phyloP scores from a whole-genome alignment of 2,113 vertebrate genomes.

The Oreotrochilus melanogaster region DNA sequence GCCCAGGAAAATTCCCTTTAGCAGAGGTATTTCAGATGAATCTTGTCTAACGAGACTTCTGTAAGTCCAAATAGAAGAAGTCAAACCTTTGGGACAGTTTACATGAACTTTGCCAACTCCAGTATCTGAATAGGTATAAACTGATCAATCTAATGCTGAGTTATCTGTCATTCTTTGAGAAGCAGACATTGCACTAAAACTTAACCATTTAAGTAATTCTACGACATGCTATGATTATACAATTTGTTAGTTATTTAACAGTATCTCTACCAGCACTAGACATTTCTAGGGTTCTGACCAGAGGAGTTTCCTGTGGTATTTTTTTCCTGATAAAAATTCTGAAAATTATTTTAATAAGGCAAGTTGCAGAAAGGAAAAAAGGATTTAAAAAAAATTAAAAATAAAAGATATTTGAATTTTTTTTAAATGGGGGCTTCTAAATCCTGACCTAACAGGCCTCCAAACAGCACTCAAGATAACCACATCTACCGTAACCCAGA shows the following conservation, averaged over 20 bases:
- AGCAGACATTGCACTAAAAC: background rate
- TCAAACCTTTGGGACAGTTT: background rate
- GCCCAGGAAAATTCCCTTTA: background rate
- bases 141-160: background rate
- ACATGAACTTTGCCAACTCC: background rate
- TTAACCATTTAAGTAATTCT: background rate
- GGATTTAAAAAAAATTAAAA: background rate
- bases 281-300: background rate
- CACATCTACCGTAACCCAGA: background rate
- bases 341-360: background rate
- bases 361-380: conserved; percentile 5
- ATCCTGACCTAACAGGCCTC: background rate
- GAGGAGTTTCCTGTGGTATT: background rate
- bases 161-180: background rate
- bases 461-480: background rate
- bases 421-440: background rate
- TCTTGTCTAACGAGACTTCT: background rate
- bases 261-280: background rate
- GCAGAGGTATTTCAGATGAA: background rate
- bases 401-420: no score
- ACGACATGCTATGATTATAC: background rate
- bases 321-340: background rate
- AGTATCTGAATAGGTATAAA: background rate
- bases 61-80: background rate
- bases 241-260: background rate